Evolutionary conservation across 2,888 invertebrate genomes (phyloP).

Genomic region (Cryptocheilus praepositus): DNA sequence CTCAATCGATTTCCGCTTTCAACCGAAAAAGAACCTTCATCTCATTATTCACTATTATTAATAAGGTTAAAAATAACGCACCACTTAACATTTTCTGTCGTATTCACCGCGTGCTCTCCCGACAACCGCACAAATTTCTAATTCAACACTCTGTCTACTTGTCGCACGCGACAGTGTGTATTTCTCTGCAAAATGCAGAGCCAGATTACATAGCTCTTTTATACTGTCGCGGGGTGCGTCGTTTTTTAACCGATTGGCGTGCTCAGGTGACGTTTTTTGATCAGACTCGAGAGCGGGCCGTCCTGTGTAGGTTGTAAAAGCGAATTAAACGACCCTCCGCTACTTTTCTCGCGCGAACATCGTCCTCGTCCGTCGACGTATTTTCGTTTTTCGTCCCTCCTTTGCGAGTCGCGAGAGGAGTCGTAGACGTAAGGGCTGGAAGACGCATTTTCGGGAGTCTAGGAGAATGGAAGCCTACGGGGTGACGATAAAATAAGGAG

Average conservation of each 20-base stretch:
- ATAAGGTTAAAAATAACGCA: too few species aligned
- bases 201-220: not conserved
- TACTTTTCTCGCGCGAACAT: conserved; percentile 33
- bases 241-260: conserved; percentile 27
- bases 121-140: too few species aligned
- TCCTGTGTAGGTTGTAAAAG: conserved; percentile 42
- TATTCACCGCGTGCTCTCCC: too few species aligned
- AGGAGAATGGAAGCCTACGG: not conserved
- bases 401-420: conserved; percentile 32
- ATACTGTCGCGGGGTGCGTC: not conserved
- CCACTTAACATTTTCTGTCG: too few species aligned
- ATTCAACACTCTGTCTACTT: too few species aligned
- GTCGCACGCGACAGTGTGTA: too few species aligned
- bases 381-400: not conserved
- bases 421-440: conserved; percentile 13
- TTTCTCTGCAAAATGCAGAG: too few species aligned
- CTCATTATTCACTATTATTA: too few species aligned
- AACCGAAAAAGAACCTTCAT: too few species aligned
- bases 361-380: conserved; percentile 24
- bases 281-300: conserved; percentile 26
- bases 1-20: too few species aligned
- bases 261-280: conserved; percentile 44
- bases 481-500: too few species aligned
- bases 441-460: not conserved
- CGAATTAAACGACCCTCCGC: conserved; percentile 50